Percentiles rank a stretch among this genome's conserved stretches.
phyloP scores from a whole-genome alignment of 1,140 invertebrate genomes.

The Drosophila trapezifrons region DNA sequence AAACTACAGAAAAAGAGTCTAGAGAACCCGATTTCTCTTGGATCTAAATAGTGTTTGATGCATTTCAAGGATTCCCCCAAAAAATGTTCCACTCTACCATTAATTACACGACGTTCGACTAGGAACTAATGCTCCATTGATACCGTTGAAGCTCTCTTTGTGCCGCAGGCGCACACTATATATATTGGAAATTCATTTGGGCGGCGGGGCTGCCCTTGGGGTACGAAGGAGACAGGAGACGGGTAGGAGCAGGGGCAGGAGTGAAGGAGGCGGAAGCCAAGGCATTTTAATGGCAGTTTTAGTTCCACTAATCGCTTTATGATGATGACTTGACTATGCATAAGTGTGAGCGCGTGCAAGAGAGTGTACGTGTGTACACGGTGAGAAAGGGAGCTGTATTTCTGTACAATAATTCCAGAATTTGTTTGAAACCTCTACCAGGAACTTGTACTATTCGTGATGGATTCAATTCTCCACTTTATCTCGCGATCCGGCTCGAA shows the following conservation, averaged over 20 bases:
- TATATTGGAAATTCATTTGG: constrained; percentile 62
- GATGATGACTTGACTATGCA: constrained; percentile 65
- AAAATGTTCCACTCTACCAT: background rate
- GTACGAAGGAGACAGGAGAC: too few species aligned
- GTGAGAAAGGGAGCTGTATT: background rate
- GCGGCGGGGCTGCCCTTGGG: constrained; percentile 36
- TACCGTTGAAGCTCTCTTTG: background rate
- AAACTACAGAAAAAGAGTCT: too few species aligned
- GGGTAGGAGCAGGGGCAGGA: background rate
- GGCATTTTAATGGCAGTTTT: constrained; percentile 77
- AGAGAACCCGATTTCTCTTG: too few species aligned
- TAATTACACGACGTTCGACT: background rate
- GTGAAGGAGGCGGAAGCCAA: constrained; percentile 19
- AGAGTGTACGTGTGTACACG: constrained; percentile 13
- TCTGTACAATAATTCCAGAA: too few species aligned
- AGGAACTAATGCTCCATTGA: constrained; percentile 1
- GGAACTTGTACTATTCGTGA: too few species aligned
- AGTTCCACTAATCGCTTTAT: constrained; percentile 76
- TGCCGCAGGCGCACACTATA: background rate
- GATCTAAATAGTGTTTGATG: too few species aligned
- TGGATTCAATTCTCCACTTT: too few species aligned
- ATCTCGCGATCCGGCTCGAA: too few species aligned
- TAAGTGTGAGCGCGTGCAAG: constrained; percentile 26
- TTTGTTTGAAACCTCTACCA: too few species aligned
- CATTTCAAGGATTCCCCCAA: background rate